phyloP scores from a whole-genome alignment of 2,113 vertebrate species.

The Mobula birostris region DNA sequence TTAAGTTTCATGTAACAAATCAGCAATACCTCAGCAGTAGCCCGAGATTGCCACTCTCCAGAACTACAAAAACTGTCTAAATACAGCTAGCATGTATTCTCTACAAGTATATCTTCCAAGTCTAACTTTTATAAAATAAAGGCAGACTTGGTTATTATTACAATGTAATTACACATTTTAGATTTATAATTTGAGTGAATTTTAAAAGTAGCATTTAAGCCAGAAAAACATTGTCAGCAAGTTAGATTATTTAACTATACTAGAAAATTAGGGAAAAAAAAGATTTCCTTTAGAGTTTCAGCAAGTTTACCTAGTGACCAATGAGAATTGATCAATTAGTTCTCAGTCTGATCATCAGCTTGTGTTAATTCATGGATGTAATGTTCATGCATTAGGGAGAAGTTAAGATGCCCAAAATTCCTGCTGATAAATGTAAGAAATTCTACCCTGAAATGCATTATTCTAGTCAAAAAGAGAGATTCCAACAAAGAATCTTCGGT shows the following conservation, averaged over 20 bases:
- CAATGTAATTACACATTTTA: neutral
- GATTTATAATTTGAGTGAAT: neutral
- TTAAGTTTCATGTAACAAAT: neutral
- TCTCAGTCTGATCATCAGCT: too few relatives aligned
- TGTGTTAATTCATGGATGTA: too few relatives aligned
- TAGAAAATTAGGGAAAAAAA: neutral
- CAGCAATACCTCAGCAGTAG: neutral
- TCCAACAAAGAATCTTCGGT: too few relatives aligned
- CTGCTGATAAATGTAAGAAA: too few relatives aligned
- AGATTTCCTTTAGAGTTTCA: too few relatives aligned
- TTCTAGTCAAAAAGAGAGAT: too few relatives aligned
- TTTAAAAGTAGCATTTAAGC: neutral
- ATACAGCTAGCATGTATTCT: neutral
- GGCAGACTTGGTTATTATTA: neutral
- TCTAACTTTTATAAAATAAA: neutral
- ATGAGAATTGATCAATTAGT: too few relatives aligned
- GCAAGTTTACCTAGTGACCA: too few relatives aligned
- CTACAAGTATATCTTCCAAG: neutral
- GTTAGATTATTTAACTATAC: neutral
- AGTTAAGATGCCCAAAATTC: too few relatives aligned
- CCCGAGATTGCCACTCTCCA: neutral
- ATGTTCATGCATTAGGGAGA: too few relatives aligned
- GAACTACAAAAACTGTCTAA: neutral
- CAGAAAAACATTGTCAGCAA: neutral
- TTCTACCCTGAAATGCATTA: too few relatives aligned